Conservation (phyloP, 2,888 invertebrate species). For the Synergus umbraculus region DNA sequence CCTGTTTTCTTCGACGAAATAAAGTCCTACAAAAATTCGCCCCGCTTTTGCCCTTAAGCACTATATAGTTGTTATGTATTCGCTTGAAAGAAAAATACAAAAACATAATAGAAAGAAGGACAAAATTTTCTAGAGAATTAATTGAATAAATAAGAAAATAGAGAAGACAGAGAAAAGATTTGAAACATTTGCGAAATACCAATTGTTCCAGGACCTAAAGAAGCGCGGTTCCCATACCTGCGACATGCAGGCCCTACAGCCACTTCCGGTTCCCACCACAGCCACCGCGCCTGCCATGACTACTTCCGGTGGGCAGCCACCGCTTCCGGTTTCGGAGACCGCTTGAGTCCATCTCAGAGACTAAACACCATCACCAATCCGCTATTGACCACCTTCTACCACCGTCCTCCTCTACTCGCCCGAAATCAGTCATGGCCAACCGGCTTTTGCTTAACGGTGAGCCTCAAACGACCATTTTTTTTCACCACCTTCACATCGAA, state of each 20-base stretch:
- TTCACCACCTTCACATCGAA: conserved; percentile 51
- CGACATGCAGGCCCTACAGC: conserved; percentile 77
- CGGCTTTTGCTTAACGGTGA: conserved; percentile 73
- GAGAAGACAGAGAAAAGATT: conserved; percentile 54
- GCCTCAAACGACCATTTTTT: conserved; percentile 58
- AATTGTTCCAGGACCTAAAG: conserved; percentile 77
- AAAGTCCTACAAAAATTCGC: conserved; percentile 14
- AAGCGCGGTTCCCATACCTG: conserved; percentile 77
- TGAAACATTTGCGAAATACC: conserved; percentile 70
- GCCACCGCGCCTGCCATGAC: conserved; percentile 71
- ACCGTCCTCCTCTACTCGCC: conserved; percentile 64
- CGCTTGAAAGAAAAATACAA: conserved; percentile 9
- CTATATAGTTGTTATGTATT: conserved; percentile 21
- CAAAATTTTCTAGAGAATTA: conserved; percentile 25
- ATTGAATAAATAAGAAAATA: neutral
- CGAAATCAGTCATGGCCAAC: conserved; percentile 66
- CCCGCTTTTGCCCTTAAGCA: conserved; percentile 18
- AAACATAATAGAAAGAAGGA: conserved; percentile 42
- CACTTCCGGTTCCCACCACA: conserved; percentile 73
- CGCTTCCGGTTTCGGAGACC: conserved; percentile 72
- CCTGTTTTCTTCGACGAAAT: conserved; percentile 30
- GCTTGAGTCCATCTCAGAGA: conserved; percentile 72
- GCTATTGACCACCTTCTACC: conserved; percentile 59
- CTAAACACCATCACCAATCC: conserved; percentile 60
- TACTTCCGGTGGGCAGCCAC: conserved; percentile 72